A percentile compares a stretch with the other conserved stretches of the same genome.
Evolutionary conservation across 2,797 vertebrate species (phyloP).

Genomic region (Ptychadena robeensis): DNA sequence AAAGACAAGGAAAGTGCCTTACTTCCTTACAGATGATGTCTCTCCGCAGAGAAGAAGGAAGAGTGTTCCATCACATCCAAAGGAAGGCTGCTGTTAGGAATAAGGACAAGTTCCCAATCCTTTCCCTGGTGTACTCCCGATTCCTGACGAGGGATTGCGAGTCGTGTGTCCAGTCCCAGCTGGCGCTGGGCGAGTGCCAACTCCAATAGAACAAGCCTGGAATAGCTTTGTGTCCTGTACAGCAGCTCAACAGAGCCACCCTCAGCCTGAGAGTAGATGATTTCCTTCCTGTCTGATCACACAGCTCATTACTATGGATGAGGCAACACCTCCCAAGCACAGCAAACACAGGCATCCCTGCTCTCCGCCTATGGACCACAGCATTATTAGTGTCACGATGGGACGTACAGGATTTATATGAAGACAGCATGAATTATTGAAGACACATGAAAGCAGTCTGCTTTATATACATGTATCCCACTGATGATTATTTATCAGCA

Average conservation of each 20-base stretch:
- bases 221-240: constrained; percentile 16
- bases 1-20: constrained; percentile 47
- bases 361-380: neutral
- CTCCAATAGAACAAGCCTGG: constrained; percentile 44
- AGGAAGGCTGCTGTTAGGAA: constrained; percentile 4
- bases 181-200: constrained; percentile 43
- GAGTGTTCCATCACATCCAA: constrained; percentile 12
- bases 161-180: constrained; percentile 51
- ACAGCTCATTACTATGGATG: constrained; percentile 26
- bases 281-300: constrained; percentile 26
- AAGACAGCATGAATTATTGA: neutral
- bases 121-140: constrained; percentile 23
- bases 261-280: constrained; percentile 21
- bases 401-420: neutral
- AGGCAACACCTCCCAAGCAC: constrained; percentile 17
- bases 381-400: constrained; percentile 2
- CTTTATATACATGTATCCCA: neutral
- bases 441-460: neutral
- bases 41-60: neutral
- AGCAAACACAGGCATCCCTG: neutral
- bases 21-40: constrained; percentile 27
- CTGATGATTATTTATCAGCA: too few species aligned
- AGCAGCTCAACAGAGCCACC: constrained; percentile 60
- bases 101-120: constrained; percentile 14
- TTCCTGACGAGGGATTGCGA: constrained; percentile 40